phyloP scores from a whole-genome alignment of 2,113 vertebrate genomes.

The Holacanthus passer region DNA sequence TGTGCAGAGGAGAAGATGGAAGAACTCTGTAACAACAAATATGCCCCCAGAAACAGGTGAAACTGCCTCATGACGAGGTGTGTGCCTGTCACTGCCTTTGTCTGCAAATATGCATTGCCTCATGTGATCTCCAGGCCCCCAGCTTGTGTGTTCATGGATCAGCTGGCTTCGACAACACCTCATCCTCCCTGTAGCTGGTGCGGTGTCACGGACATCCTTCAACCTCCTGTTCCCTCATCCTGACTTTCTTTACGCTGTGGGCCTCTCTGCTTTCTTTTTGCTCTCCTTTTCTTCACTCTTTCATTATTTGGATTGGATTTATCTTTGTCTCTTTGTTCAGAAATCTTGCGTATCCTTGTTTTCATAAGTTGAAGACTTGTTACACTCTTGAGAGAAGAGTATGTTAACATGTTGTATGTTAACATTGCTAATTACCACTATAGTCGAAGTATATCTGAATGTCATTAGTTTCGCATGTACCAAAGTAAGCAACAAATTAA shows the following conservation, averaged over 20 bases:
- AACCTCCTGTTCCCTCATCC: neutral
- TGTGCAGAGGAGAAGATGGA: slow-evolving; percentile 30
- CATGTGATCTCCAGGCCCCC: neutral
- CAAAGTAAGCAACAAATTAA: no score
- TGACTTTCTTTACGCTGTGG: neutral
- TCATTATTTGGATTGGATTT: neutral
- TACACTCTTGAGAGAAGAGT: neutral
- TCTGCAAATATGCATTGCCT: neutral
- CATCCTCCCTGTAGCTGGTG: slow-evolving; percentile 3
- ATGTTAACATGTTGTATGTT: neutral
- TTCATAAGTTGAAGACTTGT: slow-evolving; percentile 8
- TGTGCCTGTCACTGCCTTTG: slow-evolving; percentile 1
- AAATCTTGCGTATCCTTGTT: neutral
- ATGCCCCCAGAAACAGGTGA: neutral
- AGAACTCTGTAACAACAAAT: neutral
- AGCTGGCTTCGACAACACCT: slow-evolving; percentile 28
- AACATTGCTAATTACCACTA: neutral
- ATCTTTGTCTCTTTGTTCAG: neutral
- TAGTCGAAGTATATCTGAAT: neutral
- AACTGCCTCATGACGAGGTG: slow-evolving; percentile 1
- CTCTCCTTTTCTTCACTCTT: no score
- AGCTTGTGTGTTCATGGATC: slow-evolving; percentile 42
- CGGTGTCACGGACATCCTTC: neutral
- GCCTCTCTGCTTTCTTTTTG: neutral
- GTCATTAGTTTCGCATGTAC: neutral